Conservation (phyloP, 2,113 vertebrate genomes). For the Festucalex cinctus region DNA sequence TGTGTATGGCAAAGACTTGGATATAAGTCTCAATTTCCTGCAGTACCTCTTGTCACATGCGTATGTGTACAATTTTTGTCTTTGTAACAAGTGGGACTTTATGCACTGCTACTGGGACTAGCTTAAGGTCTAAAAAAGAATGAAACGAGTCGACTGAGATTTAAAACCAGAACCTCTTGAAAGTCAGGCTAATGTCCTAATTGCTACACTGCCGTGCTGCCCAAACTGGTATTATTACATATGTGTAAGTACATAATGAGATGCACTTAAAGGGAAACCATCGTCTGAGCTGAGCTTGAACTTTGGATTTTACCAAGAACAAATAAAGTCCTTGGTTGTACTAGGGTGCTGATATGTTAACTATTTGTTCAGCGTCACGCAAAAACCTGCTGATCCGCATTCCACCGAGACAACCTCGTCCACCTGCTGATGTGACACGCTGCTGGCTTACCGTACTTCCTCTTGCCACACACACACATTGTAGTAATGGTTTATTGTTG, state of each 20-base stretch:
- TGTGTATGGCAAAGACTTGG: slow-evolving; percentile 32
- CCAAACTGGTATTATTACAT: not conserved
- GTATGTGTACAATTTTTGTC: not conserved
- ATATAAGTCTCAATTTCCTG: slow-evolving; percentile 40
- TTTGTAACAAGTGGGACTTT: not conserved
- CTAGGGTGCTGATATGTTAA: not conserved
- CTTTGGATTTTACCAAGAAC: slow-evolving; percentile 30
- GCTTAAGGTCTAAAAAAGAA: not conserved
- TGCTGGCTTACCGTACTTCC: not conserved
- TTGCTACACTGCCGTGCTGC: not conserved
- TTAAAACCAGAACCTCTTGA: not conserved
- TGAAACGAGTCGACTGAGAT: not conserved
- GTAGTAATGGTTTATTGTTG: not conserved
- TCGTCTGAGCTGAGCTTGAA: slow-evolving; percentile 18
- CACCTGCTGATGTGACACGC: not conserved
- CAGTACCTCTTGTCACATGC: slow-evolving; percentile 32
- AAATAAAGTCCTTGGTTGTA: not conserved
- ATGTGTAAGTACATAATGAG: not conserved
- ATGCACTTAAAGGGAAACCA: not conserved
- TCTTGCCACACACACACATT: not conserved
- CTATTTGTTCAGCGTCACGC: slow-evolving; percentile 8
- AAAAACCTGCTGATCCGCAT: slow-evolving; percentile 49
- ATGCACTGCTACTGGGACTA: not conserved
- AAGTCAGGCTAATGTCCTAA: not conserved
- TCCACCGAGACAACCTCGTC: slow-evolving; percentile 17